Percentiles rank a stretch among this genome's conserved stretches.
Evolutionary conservation across 92 coral and sea anemone species (phyloP).

Genomic region (Phenganax subtilis): DNA sequence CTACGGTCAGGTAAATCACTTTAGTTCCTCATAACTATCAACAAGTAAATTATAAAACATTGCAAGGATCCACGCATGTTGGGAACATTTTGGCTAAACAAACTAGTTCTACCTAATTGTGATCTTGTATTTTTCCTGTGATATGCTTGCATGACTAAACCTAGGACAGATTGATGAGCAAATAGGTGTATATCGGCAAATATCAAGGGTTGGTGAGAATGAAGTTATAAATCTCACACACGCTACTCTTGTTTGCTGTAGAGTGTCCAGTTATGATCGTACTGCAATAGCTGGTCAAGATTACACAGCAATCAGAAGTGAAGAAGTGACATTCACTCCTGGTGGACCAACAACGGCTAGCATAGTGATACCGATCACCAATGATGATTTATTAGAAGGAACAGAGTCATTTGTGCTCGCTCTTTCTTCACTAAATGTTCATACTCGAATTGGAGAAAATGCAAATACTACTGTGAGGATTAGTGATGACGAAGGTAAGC

Average conservation of each 20-base stretch:
- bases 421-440: constrained; percentile 7
- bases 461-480: constrained; percentile 19
- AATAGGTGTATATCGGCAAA: no score
- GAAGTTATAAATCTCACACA: no score
- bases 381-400: constrained; percentile 37
- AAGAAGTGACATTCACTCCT: constrained; percentile 21
- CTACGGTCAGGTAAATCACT: constrained; percentile 2
- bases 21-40: no score
- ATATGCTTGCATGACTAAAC: no score
- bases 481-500: constrained; percentile 26
- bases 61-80: no score
- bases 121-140: no score
- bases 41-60: no score
- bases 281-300: constrained; percentile 37
- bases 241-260: not conserved
- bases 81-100: no score
- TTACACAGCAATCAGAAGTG: constrained; percentile 1
- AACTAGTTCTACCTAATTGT: no score
- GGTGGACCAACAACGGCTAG: constrained; percentile 35
- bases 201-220: no score
- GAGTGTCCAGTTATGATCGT: constrained; percentile 26
- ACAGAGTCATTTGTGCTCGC: constrained; percentile 39
- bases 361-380: constrained; percentile 2
- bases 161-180: no score
- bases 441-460: constrained; percentile 11